These are phyloP conservation scores for Agelas oroides DNA, from an alignment of 37 sponge, comb jelly and placozoan genomes.

Conservation along the genomic window DNA sequence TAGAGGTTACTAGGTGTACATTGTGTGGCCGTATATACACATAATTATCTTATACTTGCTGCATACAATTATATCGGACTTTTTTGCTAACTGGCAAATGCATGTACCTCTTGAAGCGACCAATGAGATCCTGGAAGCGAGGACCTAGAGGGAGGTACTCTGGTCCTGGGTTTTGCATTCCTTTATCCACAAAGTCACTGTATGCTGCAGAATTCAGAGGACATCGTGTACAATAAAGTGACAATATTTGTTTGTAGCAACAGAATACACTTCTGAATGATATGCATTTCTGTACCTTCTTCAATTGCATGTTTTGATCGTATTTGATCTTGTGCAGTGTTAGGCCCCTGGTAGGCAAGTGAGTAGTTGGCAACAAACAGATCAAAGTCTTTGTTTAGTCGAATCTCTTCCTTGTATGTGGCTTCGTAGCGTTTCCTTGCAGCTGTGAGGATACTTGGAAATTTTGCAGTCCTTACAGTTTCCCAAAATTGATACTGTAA, in stretches of 20 bases:
- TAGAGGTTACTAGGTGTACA: too few species aligned
- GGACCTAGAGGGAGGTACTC: conserved; percentile 58
- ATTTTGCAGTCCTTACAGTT: too few species aligned
- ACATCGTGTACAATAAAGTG: too few species aligned
- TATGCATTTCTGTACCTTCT: not conserved
- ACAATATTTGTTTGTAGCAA: too few species aligned
- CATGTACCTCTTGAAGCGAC: too few species aligned
- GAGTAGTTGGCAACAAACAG: conserved; percentile 32
- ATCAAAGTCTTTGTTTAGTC: conserved; percentile 49
- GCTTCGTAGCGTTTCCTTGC: not conserved
- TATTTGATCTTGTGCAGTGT: conserved; percentile 31
- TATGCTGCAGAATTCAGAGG: conserved; percentile 5
- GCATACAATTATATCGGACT: too few species aligned
- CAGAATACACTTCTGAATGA: too few species aligned
- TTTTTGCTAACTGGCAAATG: too few species aligned
- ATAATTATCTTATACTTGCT: too few species aligned
- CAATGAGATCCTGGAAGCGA: conserved; percentile 46
- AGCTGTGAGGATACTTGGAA: not conserved
- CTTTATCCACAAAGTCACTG: conserved; percentile 48
- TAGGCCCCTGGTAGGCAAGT: conserved; percentile 51
- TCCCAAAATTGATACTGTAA: too few species aligned
- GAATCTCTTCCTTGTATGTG: conserved; percentile 15
- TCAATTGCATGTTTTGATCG: not conserved
- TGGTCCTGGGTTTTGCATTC: not conserved
- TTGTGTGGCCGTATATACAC: too few species aligned